A percentile compares a stretch with the other conserved stretches of the same genome.
These are phyloP conservation scores for Ceyx melanurus DNA, from an alignment of 2,113 vertebrate species.

Conservation along the genomic window DNA sequence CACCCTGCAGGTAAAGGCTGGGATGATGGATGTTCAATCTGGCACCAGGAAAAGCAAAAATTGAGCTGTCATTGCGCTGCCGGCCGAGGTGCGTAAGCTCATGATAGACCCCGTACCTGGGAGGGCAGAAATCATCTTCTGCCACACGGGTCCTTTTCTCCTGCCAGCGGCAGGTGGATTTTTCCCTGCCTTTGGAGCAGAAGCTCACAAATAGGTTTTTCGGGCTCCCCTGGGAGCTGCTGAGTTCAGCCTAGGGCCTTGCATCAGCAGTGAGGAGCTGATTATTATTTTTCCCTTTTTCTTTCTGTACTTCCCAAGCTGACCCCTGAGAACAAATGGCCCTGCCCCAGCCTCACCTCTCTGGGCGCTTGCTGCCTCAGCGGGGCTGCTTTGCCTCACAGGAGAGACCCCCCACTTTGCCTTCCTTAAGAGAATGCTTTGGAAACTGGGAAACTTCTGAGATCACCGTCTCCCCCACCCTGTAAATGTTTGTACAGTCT, in stretches of 20 bases:
- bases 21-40: background rate
- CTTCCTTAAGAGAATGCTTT: background rate
- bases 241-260: background rate
- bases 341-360: background rate
- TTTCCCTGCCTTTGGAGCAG: background rate
- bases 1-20: background rate
- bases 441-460: background rate
- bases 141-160: background rate
- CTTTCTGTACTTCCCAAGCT: background rate
- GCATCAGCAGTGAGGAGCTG: background rate
- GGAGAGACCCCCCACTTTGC: accelerated
- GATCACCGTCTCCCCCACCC: background rate
- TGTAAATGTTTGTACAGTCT: background rate
- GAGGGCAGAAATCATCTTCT: background rate
- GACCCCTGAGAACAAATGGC: accelerated
- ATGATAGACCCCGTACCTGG: accelerated
- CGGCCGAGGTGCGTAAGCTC: background rate
- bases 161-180: background rate
- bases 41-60: background rate
- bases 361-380: background rate
- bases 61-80: background rate
- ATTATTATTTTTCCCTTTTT: background rate
- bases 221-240: background rate
- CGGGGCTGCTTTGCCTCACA: background rate
- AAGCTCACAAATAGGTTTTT: background rate